Conservation (phyloP, 2,113 vertebrate species). For the Osmerus eperlanus region DNA sequence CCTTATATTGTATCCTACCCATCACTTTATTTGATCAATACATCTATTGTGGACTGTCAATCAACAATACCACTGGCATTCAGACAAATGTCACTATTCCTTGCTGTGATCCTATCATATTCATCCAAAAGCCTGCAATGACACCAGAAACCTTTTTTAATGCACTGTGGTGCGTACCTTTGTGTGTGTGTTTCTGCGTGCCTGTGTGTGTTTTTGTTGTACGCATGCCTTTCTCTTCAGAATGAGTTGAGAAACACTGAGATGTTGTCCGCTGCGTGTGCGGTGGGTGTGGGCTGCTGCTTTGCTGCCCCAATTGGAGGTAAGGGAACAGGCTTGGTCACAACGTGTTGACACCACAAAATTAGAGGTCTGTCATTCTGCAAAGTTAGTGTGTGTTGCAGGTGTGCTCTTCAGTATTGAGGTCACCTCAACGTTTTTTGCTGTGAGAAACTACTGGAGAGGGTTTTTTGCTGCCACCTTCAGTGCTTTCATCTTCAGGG, state of each 20-base stretch:
- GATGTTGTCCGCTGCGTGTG: constrained; percentile 96
- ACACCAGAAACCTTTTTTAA: neutral
- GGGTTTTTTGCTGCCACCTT: constrained; percentile 98
- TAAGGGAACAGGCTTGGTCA: constrained; percentile 62
- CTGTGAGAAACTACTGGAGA: constrained; percentile 97
- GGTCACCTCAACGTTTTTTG: constrained; percentile 97
- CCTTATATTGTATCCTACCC: neutral
- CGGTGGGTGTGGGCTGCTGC: constrained; percentile 95
- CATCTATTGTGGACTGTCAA: no score
- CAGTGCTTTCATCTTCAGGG: constrained; percentile 98
- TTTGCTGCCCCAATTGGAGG: constrained; percentile 97
- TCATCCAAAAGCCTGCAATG: neutral
- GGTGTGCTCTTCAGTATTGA: constrained; percentile 98
- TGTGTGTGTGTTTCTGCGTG: constrained; percentile 18
- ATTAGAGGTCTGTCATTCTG: constrained; percentile 26
- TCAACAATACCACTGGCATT: no score
- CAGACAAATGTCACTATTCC: neutral
- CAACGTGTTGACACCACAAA: constrained; percentile 63
- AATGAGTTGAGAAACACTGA: constrained; percentile 96
- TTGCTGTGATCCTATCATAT: constrained; percentile 9
- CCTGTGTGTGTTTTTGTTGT: constrained; percentile 24
- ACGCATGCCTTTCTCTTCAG: constrained; percentile 70
- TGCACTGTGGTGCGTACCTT: constrained; percentile 19
- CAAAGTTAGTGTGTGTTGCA: constrained; percentile 48
- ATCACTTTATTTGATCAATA: no score